These are phyloP conservation scores for Psilopsiagon aurifrons DNA, from an alignment of 2,113 vertebrate species.

Conservation along the genomic window DNA sequence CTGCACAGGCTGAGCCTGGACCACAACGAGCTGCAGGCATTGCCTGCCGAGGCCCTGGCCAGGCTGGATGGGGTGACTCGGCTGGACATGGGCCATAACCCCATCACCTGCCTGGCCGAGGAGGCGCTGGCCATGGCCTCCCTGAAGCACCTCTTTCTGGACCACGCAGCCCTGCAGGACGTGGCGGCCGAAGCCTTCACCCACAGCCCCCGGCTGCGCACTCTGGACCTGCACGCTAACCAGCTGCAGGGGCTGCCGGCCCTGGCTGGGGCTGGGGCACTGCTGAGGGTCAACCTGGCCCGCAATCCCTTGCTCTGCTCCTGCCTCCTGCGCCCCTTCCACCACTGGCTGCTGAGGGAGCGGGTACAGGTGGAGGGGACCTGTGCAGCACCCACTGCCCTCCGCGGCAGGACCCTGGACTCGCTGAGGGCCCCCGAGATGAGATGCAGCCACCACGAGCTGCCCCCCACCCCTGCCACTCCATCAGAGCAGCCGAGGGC, in stretches of 20 bases:
- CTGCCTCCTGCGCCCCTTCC: slow-evolving; percentile 86
- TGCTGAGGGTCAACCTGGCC: slow-evolving; percentile 79
- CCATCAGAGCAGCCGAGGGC: background rate
- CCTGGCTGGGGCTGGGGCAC: slow-evolving; percentile 71
- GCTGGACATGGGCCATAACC: slow-evolving; percentile 90
- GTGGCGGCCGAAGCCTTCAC: slow-evolving; percentile 81
- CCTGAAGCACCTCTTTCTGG: slow-evolving; percentile 85
- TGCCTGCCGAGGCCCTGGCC: slow-evolving; percentile 86
- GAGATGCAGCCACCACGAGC: slow-evolving; percentile 72
- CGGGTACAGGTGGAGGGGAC: slow-evolving; percentile 77
- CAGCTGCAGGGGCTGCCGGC: slow-evolving; percentile 85
- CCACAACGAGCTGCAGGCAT: slow-evolving; percentile 91
- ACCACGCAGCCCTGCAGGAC: slow-evolving; percentile 89
- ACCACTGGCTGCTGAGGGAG: slow-evolving; percentile 77
- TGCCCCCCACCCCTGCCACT: fast-evolving
- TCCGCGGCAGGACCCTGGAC: slow-evolving; percentile 82
- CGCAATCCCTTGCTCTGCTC: slow-evolving; percentile 90
- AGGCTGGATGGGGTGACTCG: slow-evolving; percentile 79
- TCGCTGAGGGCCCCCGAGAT: slow-evolving; percentile 79
- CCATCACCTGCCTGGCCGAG: slow-evolving; percentile 87
- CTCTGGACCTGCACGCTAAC: slow-evolving; percentile 86
- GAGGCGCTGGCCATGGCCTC: slow-evolving; percentile 85
- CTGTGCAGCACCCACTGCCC: slow-evolving; percentile 78
- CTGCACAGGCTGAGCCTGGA: slow-evolving; percentile 89
- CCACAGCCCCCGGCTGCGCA: slow-evolving; percentile 78